A percentile compares a stretch with the other conserved stretches of the same genome.
Evolutionary conservation across 2,797 vertebrate genomes (phyloP).

Genomic region (Rhinichthys osculus): DNA sequence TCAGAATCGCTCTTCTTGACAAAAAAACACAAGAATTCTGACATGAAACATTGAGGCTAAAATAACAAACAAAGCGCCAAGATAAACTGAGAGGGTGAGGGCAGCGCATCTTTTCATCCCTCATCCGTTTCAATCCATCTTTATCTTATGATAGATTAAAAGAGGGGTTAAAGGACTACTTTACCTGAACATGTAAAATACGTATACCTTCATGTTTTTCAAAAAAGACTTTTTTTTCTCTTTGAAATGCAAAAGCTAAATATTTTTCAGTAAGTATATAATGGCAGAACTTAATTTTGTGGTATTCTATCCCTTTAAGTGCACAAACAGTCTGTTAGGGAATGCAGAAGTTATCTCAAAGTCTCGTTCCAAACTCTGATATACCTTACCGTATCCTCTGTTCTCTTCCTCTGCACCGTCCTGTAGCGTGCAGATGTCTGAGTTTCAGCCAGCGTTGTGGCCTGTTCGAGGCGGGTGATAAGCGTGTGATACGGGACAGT

Average conservation of each 20-base stretch:
- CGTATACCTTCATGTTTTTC: neutral
- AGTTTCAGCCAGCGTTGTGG: conserved; percentile 54
- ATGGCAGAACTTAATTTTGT: neutral
- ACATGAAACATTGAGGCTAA: conserved; percentile 62
- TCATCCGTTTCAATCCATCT: neutral
- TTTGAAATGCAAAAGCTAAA: neutral
- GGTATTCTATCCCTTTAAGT: conserved; percentile 7
- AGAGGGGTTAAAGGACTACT: neutral
- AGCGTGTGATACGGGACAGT: conserved; percentile 45
- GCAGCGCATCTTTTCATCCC: conserved; percentile 43
- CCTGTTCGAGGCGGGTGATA: conserved; percentile 70
- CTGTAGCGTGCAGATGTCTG: conserved; percentile 66
- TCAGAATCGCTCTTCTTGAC: conserved; percentile 59
- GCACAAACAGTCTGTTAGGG: neutral
- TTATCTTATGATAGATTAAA: neutral
- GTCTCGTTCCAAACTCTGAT: neutral
- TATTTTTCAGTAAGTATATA: neutral
- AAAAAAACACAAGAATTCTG: conserved; percentile 58
- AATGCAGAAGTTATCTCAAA: conserved; percentile 2
- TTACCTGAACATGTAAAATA: neutral
- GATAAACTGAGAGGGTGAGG: conserved; percentile 25
- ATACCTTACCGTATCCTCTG: conserved; percentile 56
- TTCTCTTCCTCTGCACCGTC: conserved; percentile 31
- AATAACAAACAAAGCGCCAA: conserved; percentile 67
- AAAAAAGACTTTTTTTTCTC: neutral